A percentile compares a stretch with the other conserved stretches of the same genome.
These are phyloP conservation scores for Coregonus suidteri DNA, from an alignment of 2,797 vertebrate genomes.

Conservation along the genomic window DNA sequence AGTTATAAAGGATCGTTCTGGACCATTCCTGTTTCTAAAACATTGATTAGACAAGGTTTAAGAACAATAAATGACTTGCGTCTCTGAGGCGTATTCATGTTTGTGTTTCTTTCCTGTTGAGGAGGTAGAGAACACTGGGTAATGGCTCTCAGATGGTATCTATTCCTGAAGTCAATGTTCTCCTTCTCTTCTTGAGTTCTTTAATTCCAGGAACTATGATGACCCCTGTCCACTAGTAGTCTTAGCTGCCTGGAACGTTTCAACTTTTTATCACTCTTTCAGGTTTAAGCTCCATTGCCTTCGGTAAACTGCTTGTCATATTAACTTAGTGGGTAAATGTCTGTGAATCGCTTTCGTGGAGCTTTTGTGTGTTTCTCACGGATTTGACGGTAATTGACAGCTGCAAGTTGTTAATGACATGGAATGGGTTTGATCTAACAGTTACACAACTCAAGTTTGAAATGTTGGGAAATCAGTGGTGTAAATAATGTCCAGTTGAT, in stretches of 20 bases:
- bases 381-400: constrained; percentile 34
- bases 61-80: constrained; percentile 19
- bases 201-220: too few relatives aligned
- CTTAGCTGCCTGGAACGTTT: neutral
- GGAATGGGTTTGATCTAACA: constrained; percentile 29
- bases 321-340: neutral
- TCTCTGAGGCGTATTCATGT: constrained; percentile 73
- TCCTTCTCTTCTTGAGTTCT: too few relatives aligned
- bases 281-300: neutral
- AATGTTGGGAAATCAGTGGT: constrained; percentile 29
- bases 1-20: constrained; percentile 43
- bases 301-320: neutral
- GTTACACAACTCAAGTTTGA: constrained; percentile 15
- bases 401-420: constrained; percentile 33
- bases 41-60: constrained; percentile 78
- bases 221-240: neutral
- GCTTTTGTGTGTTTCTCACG: constrained; percentile 9
- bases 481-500: constrained; percentile 26
- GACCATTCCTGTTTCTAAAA: constrained; percentile 81
- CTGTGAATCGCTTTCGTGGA: neutral
- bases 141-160: constrained; percentile 54
- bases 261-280: neutral
- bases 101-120: constrained; percentile 73
- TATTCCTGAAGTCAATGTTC: too few relatives aligned
- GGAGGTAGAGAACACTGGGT: constrained; percentile 40